Evolutionary conservation across 1,140 invertebrate genomes (phyloP), one percentile per base, ranked within the genome.

Genomic region (Drosophila ambigua): DNA sequence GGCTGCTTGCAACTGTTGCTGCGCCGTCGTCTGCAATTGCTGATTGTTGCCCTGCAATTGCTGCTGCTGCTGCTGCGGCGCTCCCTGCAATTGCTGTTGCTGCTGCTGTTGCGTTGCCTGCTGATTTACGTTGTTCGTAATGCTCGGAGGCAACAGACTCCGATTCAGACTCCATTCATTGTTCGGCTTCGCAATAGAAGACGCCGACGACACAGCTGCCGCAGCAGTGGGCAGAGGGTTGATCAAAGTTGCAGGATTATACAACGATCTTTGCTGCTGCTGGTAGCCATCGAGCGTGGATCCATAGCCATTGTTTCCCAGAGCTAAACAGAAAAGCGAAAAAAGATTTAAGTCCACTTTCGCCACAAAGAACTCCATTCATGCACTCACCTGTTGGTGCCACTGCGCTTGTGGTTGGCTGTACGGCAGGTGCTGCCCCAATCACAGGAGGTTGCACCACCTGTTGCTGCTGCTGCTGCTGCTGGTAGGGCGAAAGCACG

Each of bases 401-500:
- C 35, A 59, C 80, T 6, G 57, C 24, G 26, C 72, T 51, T 0
- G 60, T 9, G 28, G 72, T 16, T 16, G 71, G 28, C 5, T 59
- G 69, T 8, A 77, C 31, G 11, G 87, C 53, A 51, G 89, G 53
- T 51, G 35, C 35, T 2, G 11, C 35, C 13, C 35, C 35, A 39
- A 79, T 69, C n/a, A 72, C 75, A 31, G 74, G 73, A n/a, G 79
- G 72, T 13, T 81, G 84, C 23, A 66, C 57, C 43, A 73, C 73
- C 35, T 78, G 71, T 43, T 78, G 71, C 39, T 67, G 66, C n/a
- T 50, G 43, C 58, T 72, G 73, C 5, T 55, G 62, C 52, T 87
- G 77, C 26, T 87, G 91, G 57, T 91, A 91, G 0, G 90, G 90
- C 45, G 90, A 91, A 7, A 85, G 20, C 23, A 84, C 83, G 2